These are phyloP conservation scores for Mellivora capensis DNA, from an alignment of 2,113 vertebrate species.

Conservation along the genomic window DNA sequence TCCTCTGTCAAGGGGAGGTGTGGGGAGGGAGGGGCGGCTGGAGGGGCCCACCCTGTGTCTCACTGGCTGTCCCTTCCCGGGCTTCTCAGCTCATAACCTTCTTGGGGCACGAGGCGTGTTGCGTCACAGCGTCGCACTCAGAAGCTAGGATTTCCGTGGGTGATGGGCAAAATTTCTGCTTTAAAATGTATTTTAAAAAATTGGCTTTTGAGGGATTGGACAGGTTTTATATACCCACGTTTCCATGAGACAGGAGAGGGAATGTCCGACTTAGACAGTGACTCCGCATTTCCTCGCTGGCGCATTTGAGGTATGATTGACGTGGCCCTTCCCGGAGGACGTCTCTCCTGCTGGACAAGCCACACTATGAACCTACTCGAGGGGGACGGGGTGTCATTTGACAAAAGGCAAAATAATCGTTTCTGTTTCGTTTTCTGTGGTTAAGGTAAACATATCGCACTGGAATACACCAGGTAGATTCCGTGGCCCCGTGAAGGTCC, in stretches of 20 bases:
- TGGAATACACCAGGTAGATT: fast-evolving
- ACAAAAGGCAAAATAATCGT: not conserved
- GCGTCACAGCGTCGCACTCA: not conserved
- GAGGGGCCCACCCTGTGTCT: not conserved
- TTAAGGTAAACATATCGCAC: fast-evolving
- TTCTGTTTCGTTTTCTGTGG: not conserved
- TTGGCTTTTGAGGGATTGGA: not conserved
- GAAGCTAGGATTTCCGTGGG: not conserved
- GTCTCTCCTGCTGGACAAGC: fast-evolving
- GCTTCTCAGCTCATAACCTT: fast-evolving
- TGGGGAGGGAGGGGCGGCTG: not conserved
- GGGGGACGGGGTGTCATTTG: not conserved
- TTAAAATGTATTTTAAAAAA: not conserved
- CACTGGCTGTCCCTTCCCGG: fast-evolving
- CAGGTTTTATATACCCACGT: not conserved
- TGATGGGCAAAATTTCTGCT: not conserved
- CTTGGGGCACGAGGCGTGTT: fast-evolving
- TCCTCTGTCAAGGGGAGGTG: fast-evolving
- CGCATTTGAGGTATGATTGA: fast-evolving
- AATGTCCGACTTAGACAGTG: not conserved
- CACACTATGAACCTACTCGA: fast-evolving
- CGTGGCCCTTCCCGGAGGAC: fast-evolving
- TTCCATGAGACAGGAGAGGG: not conserved
- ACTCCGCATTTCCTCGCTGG: fast-evolving
- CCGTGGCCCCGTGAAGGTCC: fast-evolving